These are phyloP conservation scores for Zaprionus ghesquierei DNA, from an alignment of 1,140 invertebrate genomes.

Conservation along the genomic window DNA sequence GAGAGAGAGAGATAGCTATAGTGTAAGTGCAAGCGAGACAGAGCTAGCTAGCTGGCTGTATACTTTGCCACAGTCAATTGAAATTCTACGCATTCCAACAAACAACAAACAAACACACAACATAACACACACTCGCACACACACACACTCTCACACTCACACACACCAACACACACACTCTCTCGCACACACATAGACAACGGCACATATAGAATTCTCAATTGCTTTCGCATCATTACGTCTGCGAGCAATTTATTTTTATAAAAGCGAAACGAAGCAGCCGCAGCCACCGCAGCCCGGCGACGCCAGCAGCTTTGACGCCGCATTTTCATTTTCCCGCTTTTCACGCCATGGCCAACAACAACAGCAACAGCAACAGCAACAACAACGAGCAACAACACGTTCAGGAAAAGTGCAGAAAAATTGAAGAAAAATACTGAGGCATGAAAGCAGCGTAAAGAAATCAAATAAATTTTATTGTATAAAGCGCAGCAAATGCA, in stretches of 20 bases:
- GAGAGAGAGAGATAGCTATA: neutral
- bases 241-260: slow-evolving; percentile 81
- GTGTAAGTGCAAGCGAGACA: neutral
- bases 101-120: slow-evolving; percentile 72
- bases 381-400: slow-evolving; percentile 46
- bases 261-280: slow-evolving; percentile 75
- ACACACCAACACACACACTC: neutral
- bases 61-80: slow-evolving; percentile 70
- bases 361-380: slow-evolving; percentile 3
- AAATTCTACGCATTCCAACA: slow-evolving; percentile 79
- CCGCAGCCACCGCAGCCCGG: slow-evolving; percentile 35
- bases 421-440: slow-evolving; percentile 79
- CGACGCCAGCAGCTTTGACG: slow-evolving; percentile 22
- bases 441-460: slow-evolving; percentile 76
- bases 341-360: slow-evolving; percentile 23
- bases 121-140: slow-evolving; percentile 2
- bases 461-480: slow-evolving; percentile 80
- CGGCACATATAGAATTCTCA: slow-evolving; percentile 79
- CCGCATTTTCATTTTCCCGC: slow-evolving; percentile 51
- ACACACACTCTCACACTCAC: slow-evolving; percentile 14
- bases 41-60: slow-evolving; percentile 16
- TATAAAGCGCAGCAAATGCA: slow-evolving; percentile 61
- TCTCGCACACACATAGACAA: slow-evolving; percentile 46
- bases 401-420: slow-evolving; percentile 67
- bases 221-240: slow-evolving; percentile 80